Percentiles rank a stretch among this genome's conserved stretches.
These are phyloP conservation scores for Poicephalus gulielmi DNA, from an alignment of 2,113 vertebrate species.

Conservation along the genomic window DNA sequence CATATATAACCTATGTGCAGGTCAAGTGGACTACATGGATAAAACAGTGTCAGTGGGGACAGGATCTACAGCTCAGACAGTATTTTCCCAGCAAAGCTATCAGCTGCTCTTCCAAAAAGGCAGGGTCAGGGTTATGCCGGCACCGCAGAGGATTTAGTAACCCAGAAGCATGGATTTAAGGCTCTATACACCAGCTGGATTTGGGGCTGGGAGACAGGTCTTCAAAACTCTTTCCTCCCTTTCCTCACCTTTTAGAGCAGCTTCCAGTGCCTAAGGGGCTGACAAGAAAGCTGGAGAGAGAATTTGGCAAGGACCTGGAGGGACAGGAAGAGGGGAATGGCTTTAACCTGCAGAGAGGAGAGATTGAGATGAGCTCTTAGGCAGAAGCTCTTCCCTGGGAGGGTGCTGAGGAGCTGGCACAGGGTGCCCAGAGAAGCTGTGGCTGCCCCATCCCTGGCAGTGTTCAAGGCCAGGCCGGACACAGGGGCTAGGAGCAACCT, in stretches of 20 bases:
- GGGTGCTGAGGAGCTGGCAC: neutral
- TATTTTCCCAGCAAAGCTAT: neutral
- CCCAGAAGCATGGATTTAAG: neutral
- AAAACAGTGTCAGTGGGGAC: rapidly evolving
- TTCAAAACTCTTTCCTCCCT: neutral
- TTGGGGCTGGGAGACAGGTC: neutral
- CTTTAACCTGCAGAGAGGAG: neutral
- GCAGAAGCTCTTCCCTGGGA: neutral
- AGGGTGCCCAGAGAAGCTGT: neutral
- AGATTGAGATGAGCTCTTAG: neutral
- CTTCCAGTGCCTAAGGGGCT: neutral
- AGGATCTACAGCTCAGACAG: neutral
- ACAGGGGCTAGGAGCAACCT: neutral
- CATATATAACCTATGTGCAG: rapidly evolving
- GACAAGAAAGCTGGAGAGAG: neutral
- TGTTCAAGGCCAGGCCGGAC: neutral
- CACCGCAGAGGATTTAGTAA: rapidly evolving
- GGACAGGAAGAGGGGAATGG: neutral
- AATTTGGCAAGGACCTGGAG: neutral
- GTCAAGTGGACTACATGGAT: rapidly evolving
- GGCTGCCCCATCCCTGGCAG: neutral
- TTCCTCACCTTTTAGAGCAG: neutral
- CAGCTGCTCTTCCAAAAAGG: neutral
- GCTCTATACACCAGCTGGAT: neutral
- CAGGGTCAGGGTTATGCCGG: rapidly evolving